Percentiles rank a stretch among this genome's conserved stretches.
These are phyloP conservation scores for Xestia rhomboidea DNA, from an alignment of 2,888 invertebrate species.

Conservation along the genomic window DNA sequence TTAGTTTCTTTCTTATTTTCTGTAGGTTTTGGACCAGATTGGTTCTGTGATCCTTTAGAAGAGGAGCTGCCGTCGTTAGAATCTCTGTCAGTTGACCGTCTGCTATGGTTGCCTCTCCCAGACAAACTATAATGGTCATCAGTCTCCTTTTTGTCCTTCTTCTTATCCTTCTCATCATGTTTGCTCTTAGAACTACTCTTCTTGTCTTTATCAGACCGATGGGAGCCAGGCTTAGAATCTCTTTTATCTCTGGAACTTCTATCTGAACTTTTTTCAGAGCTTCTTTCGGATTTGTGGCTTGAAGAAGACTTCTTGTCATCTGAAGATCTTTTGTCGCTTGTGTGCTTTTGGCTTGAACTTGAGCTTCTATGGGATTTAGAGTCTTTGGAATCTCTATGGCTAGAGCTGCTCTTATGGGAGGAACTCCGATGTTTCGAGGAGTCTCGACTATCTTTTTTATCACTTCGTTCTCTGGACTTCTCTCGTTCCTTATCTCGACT, in stretches of 20 bases:
- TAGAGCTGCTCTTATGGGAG: conserved; percentile 83
- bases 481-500: conserved; percentile 78
- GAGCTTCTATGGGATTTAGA: conserved; percentile 82
- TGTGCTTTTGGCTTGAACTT: conserved; percentile 80
- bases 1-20: conserved; percentile 85
- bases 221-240: conserved; percentile 81
- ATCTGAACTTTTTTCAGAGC: conserved; percentile 74
- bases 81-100: conserved; percentile 94
- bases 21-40: conserved; percentile 79
- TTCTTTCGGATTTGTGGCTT: conserved; percentile 77
- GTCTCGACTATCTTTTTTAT: conserved; percentile 84
- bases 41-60: conserved; percentile 85
- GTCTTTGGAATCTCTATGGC: conserved; percentile 83
- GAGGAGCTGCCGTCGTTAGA: conserved; percentile 93
- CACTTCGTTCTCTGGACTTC: conserved; percentile 79
- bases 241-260: conserved; percentile 77
- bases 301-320: conserved; percentile 84
- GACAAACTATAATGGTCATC: conserved; percentile 94
- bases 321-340: conserved; percentile 77
- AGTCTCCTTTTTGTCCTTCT: conserved; percentile 89
- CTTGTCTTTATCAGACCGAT: conserved; percentile 86
- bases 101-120: conserved; percentile 91
- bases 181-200: conserved; percentile 85
- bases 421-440: conserved; percentile 85
- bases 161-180: conserved; percentile 85